Evolutionary conservation across 2,797 vertebrate genomes (phyloP).

Genomic region (Phoebastria nigripes): DNA sequence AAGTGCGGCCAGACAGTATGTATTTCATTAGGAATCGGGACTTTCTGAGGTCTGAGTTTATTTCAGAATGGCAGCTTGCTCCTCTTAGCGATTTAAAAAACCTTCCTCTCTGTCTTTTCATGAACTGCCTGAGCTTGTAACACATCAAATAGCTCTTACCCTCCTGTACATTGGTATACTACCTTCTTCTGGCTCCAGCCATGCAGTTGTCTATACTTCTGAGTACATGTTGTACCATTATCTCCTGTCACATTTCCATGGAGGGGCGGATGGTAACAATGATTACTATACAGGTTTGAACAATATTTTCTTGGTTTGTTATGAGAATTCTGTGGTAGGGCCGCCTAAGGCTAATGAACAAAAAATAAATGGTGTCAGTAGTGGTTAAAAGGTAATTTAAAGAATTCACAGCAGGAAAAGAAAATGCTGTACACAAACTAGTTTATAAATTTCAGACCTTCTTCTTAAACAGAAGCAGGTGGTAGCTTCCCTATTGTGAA

Average conservation of each 20-base stretch:
- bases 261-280: neutral
- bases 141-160: neutral
- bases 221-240: neutral
- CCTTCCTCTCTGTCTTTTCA: neutral
- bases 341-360: neutral
- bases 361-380: neutral
- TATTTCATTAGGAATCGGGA: neutral
- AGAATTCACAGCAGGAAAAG: neutral
- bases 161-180: neutral
- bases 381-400: slow-evolving; percentile 12
- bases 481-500: neutral
- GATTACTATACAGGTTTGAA: neutral
- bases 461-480: neutral
- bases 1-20: neutral
- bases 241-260: neutral
- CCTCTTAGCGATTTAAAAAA: neutral
- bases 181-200: neutral
- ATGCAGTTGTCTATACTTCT: neutral
- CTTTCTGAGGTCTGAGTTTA: neutral
- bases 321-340: neutral
- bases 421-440: neutral
- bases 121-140: neutral
- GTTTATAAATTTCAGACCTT: neutral
- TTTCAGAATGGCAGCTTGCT: neutral
- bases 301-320: neutral